These are phyloP conservation scores for Sciurus niger DNA, from an alignment of 2,113 vertebrate species.

Conservation along the genomic window DNA sequence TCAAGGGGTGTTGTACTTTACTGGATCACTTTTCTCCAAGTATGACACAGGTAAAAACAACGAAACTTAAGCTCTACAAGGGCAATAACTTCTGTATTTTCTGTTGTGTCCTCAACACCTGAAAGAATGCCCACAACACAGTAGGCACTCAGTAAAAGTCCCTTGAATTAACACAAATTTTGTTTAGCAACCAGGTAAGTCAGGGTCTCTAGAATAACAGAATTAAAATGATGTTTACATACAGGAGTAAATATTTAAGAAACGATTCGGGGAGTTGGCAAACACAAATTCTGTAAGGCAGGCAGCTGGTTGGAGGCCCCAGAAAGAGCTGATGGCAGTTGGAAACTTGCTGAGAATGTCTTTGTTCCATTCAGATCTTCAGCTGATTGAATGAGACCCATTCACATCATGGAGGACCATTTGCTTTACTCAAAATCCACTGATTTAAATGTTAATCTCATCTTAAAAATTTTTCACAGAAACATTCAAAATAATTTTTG, in stretches of 20 bases:
- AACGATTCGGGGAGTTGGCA: not conserved
- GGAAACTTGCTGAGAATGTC: not conserved
- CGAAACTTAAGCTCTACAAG: not conserved
- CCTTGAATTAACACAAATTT: not conserved
- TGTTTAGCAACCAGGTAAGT: not conserved
- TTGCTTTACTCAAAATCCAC: not conserved
- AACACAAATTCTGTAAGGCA: not conserved
- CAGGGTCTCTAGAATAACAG: not conserved
- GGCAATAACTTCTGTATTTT: not conserved
- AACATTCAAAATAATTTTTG: not conserved
- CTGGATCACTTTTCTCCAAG: not conserved
- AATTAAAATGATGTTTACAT: not conserved
- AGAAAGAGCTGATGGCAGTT: not conserved
- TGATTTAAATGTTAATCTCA: not conserved
- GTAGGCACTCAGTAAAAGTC: not conserved
- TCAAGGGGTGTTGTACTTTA: not conserved
- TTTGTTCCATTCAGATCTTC: not conserved
- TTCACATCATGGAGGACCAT: not conserved
- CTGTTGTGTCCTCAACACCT: not conserved
- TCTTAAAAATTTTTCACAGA: not conserved
- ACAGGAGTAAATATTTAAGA: not conserved
- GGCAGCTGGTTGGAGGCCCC: not conserved
- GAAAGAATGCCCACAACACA: not conserved
- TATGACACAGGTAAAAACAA: not conserved
- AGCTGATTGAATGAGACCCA: no score